Conservation (phyloP, 1,140 invertebrate genomes). For the Mycetomoellerius zeteki region DNA sequence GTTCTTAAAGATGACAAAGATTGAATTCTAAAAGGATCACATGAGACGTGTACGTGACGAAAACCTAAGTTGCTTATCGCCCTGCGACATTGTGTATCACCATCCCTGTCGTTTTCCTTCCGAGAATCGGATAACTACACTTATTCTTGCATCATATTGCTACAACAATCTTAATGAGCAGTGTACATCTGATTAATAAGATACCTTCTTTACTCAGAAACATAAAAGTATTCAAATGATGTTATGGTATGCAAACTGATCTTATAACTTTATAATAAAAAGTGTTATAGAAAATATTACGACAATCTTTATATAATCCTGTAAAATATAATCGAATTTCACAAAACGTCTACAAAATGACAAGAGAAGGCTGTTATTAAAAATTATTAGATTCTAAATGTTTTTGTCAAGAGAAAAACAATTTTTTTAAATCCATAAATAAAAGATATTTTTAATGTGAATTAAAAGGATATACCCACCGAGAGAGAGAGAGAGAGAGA, state of each 20-base stretch:
- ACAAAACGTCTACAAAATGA: not conserved
- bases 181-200: not conserved
- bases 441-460: no score
- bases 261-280: not conserved
- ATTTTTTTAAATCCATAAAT: not conserved
- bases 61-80: constrained; percentile 69
- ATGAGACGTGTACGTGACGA: constrained; percentile 76
- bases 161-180: constrained; percentile 19
- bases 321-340: not conserved
- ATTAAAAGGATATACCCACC: no score
- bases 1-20: constrained; percentile 68
- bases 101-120: constrained; percentile 60
- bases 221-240: not conserved
- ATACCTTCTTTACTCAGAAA: not conserved
- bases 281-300: not conserved
- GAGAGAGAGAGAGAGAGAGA: no score
- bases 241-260: not conserved
- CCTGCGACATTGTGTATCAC: constrained; percentile 63
- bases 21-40: constrained; percentile 67
- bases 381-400: not conserved
- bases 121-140: constrained; percentile 55
- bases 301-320: not conserved
- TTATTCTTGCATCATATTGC: constrained; percentile 24
- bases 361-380: not conserved
- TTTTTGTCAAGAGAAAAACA: not conserved